A percentile compares a stretch with the other conserved stretches of the same genome.
Evolutionary conservation across 2,888 invertebrate genomes (phyloP).

Genomic region (Diaperis boleti): DNA sequence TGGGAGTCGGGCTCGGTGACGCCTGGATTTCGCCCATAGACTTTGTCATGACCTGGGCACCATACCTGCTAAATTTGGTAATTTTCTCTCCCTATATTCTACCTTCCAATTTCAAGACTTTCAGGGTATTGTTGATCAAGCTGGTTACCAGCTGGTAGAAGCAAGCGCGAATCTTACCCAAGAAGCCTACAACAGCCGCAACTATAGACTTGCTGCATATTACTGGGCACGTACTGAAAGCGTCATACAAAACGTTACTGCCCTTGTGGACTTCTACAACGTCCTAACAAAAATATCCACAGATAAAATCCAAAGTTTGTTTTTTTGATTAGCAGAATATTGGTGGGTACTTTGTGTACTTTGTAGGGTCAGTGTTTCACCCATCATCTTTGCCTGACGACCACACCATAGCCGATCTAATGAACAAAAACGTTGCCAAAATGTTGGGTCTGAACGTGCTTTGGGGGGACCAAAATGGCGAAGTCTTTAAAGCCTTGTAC

Average conservation of each 20-base stretch:
- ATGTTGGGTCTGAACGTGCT: constrained; percentile 74
- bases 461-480: constrained; percentile 74
- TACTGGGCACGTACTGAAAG: constrained; percentile 56
- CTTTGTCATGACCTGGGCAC: constrained; percentile 86
- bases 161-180: constrained; percentile 47
- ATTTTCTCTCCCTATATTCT: constrained; percentile 41
- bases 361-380: constrained; percentile 16
- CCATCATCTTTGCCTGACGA: constrained; percentile 15
- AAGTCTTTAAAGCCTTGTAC: constrained; percentile 72
- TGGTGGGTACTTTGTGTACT: background rate
- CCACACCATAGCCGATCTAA: constrained; percentile 67
- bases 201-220: constrained; percentile 68
- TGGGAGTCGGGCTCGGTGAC: constrained; percentile 87
- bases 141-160: constrained; percentile 74
- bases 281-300: constrained; percentile 45
- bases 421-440: constrained; percentile 79
- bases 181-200: constrained; percentile 64
- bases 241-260: constrained; percentile 30
- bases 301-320: background rate
- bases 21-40: constrained; percentile 93
- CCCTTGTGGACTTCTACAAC: constrained; percentile 52
- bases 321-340: no score
- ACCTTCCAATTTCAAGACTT: background rate
- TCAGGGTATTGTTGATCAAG: constrained; percentile 77
- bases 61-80: constrained; percentile 79